These are phyloP conservation scores for Ornithorhynchus anatinus DNA, from an alignment of 2,113 vertebrate species.

Conservation along the genomic window DNA sequence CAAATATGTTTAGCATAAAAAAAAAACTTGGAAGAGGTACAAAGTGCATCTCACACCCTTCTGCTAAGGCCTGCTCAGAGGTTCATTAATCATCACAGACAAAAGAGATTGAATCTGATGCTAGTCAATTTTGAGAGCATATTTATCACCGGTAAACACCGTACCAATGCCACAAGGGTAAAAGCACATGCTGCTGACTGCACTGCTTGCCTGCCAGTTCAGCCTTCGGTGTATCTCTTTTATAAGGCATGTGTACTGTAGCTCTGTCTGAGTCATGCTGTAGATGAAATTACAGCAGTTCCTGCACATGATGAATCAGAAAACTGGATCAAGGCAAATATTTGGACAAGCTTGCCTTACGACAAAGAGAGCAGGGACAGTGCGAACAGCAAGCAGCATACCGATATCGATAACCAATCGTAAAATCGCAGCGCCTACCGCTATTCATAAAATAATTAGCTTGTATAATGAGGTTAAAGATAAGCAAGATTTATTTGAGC, in stretches of 20 bases:
- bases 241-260: not conserved
- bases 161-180: slow-evolving; percentile 52
- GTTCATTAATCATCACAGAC: slow-evolving; percentile 84
- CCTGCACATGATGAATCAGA: slow-evolving; percentile 55
- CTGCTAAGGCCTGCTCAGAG: slow-evolving; percentile 60
- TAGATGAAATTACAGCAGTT: slow-evolving; percentile 58
- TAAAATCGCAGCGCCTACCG: not conserved
- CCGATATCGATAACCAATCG: not conserved
- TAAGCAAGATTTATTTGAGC: not conserved
- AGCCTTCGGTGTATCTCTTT: not conserved
- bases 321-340: slow-evolving; percentile 46
- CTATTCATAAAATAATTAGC: not conserved
- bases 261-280: slow-evolving; percentile 48
- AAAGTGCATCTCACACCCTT: slow-evolving; percentile 56
- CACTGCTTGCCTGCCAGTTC: not conserved
- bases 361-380: not conserved
- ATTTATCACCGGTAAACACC: slow-evolving; percentile 74
- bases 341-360: slow-evolving; percentile 50
- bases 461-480: not conserved
- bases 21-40: slow-evolving; percentile 50
- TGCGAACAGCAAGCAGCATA: not conserved
- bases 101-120: slow-evolving; percentile 80
- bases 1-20: slow-evolving; percentile 41
- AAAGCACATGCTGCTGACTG: not conserved
- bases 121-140: slow-evolving; percentile 63